Percentiles rank a stretch among this genome's conserved stretches.
phyloP scores from a whole-genome alignment of 2,888 invertebrate genomes.

The Allygus modestus region DNA sequence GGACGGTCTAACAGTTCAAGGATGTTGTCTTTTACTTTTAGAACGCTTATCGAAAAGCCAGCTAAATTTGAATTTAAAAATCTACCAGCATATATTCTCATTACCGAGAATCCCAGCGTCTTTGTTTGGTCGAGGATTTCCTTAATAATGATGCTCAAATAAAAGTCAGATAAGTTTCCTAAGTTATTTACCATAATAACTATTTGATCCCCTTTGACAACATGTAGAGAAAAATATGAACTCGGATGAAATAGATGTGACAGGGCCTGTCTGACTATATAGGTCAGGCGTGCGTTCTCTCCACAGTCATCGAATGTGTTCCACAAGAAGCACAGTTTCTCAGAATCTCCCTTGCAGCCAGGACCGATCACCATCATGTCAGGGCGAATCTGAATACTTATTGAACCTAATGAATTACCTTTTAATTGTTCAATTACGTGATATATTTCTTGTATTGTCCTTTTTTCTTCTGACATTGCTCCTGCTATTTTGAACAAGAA shows the following conservation, averaged over 20 bases:
- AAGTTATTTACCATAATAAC: conserved; percentile 59
- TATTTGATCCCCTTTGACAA: conserved; percentile 31
- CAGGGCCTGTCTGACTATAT: conserved; percentile 32
- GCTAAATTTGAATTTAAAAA: conserved; percentile 51
- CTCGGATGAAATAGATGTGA: conserved; percentile 26
- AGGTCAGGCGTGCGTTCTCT: conserved; percentile 36
- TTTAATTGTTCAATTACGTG: conserved; percentile 74
- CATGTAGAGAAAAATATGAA: conserved; percentile 44
- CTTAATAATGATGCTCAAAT: conserved; percentile 54
- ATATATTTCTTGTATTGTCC: conserved; percentile 78
- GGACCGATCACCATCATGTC: conserved; percentile 20
- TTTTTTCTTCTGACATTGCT: conserved; percentile 75
- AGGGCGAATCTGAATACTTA: conserved; percentile 36
- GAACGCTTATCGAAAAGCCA: conserved; percentile 64
- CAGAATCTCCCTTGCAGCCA: conserved; percentile 40
- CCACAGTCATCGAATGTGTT: neutral
- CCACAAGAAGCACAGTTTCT: conserved; percentile 20
- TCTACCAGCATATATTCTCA: conserved; percentile 61
- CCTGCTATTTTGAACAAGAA: conserved; percentile 74
- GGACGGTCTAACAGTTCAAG: conserved; percentile 62
- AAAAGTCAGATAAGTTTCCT: conserved; percentile 45
- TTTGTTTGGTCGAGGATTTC: conserved; percentile 60
- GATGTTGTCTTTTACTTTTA: conserved; percentile 62
- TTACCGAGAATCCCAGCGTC: conserved; percentile 44
- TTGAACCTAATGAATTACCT: conserved; percentile 42